Conservation (phyloP, 2,888 invertebrate species). For the Eupsilia transversa region DNA sequence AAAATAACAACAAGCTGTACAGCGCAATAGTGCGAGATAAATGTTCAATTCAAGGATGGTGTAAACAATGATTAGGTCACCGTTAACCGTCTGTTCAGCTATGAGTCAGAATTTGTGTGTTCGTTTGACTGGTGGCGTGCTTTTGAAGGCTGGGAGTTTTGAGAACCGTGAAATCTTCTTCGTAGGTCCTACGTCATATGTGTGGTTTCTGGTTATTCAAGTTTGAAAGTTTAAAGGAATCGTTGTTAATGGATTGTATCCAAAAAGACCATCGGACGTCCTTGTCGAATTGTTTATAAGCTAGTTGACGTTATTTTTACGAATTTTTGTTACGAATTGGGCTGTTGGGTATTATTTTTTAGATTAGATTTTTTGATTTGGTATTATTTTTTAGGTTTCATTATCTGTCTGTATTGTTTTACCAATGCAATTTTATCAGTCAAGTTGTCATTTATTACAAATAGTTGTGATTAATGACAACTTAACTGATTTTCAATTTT, state of each 20-base stretch:
- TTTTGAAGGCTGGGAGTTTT: slow-evolving; percentile 10
- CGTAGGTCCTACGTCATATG: background rate
- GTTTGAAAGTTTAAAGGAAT: background rate
- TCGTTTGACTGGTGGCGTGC: slow-evolving; percentile 28
- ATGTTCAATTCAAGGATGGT: slow-evolving; percentile 63
- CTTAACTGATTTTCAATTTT: no score
- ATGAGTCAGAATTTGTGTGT: slow-evolving; percentile 58
- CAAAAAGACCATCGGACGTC: background rate
- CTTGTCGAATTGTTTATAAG: background rate
- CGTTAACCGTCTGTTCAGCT: slow-evolving; percentile 38
- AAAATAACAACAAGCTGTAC: slow-evolving; percentile 50
- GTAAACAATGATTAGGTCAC: slow-evolving; percentile 65
- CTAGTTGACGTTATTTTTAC: background rate
- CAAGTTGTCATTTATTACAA: background rate
- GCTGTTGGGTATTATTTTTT: background rate
- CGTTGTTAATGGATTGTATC: background rate
- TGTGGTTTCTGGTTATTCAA: background rate
- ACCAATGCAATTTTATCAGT: no score
- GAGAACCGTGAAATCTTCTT: slow-evolving; percentile 13
- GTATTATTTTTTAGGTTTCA: background rate
- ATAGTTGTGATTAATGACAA: no score
- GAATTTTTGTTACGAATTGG: no score
- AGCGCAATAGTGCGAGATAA: slow-evolving; percentile 51
- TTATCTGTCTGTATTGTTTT: background rate
- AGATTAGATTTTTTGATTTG: background rate